phyloP scores from a whole-genome alignment of 1,140 invertebrate genomes.

The Eulimnadia texana region DNA sequence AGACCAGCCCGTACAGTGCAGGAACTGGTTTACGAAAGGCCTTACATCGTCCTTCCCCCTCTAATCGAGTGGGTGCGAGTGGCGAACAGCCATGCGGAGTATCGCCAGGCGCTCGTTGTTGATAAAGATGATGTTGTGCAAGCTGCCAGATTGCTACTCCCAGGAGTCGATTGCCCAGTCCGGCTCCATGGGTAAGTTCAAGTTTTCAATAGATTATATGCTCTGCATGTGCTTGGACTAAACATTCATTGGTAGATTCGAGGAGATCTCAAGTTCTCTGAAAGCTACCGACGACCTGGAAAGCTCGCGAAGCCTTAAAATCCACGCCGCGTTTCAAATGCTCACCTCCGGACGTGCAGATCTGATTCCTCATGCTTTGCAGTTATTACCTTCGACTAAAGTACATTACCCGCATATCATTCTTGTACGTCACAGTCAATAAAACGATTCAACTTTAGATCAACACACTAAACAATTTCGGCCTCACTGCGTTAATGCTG shows the following conservation, averaged over 20 bases:
- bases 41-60: slow-evolving; percentile 71
- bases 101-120: slow-evolving; percentile 59
- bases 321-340: slow-evolving; percentile 64
- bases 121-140: slow-evolving; percentile 79
- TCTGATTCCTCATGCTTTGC: slow-evolving; percentile 56
- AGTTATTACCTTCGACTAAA: slow-evolving; percentile 56
- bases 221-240: too few species aligned
- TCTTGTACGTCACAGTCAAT: slow-evolving; percentile 20
- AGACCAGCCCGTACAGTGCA: slow-evolving; percentile 38
- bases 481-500: slow-evolving; percentile 66
- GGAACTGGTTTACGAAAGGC: slow-evolving; percentile 68
- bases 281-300: slow-evolving; percentile 38
- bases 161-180: slow-evolving; percentile 74
- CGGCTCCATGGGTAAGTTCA: slow-evolving; percentile 40
- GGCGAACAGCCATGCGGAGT: slow-evolving; percentile 60
- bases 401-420: too few species aligned
- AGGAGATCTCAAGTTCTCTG: slow-evolving; percentile 31
- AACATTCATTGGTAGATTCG: too few species aligned
- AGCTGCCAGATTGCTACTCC: slow-evolving; percentile 66
- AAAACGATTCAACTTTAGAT: slow-evolving; percentile 22
- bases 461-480: slow-evolving; percentile 61
- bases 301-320: slow-evolving; percentile 43
- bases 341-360: slow-evolving; percentile 57
- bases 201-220: not conserved
- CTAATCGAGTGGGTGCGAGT: slow-evolving; percentile 75